A percentile compares a stretch with the other conserved stretches of the same genome.
Conservation (phyloP, 2,888 invertebrate genomes). For the Drosophila rellima region DNA sequence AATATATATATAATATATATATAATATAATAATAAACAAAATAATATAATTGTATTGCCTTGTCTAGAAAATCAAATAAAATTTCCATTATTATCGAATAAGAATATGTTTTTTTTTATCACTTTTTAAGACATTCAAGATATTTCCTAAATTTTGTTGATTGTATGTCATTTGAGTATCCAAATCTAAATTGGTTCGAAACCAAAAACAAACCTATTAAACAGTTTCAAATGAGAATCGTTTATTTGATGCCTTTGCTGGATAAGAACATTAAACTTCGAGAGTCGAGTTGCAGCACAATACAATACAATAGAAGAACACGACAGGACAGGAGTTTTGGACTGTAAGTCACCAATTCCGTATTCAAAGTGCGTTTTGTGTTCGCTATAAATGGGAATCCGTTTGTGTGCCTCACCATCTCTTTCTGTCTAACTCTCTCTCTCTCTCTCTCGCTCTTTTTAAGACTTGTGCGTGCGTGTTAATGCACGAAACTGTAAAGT, state of each 20-base stretch:
- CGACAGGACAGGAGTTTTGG: slow-evolving; percentile 13
- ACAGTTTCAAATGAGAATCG: slow-evolving; percentile 16
- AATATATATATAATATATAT: too few relatives aligned
- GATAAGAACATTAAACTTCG: slow-evolving; percentile 1
- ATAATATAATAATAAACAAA: too few relatives aligned
- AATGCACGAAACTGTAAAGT: slow-evolving; percentile 76
- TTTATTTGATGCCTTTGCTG: background rate
- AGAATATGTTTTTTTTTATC: background rate
- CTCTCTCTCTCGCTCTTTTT: background rate
- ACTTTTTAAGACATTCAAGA: background rate
- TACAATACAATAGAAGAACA: slow-evolving; percentile 8
- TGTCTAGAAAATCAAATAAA: background rate
- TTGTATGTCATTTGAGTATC: background rate
- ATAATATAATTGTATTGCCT: too few relatives aligned
- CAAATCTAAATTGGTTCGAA: background rate
- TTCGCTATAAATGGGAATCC: slow-evolving; percentile 42
- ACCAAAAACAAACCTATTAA: background rate
- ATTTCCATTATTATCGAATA: background rate
- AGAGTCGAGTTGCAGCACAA: slow-evolving; percentile 9
- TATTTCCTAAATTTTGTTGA: background rate
- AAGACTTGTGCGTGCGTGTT: slow-evolving; percentile 70
- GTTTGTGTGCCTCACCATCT: slow-evolving; percentile 14
- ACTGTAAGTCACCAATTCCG: slow-evolving; percentile 45
- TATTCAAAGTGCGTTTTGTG: slow-evolving; percentile 71
- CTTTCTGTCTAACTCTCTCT: background rate